A percentile compares a stretch with the other conserved stretches of the same genome.
Conservation (phyloP, 2,888 invertebrate species). For the Julus scandinavius region DNA sequence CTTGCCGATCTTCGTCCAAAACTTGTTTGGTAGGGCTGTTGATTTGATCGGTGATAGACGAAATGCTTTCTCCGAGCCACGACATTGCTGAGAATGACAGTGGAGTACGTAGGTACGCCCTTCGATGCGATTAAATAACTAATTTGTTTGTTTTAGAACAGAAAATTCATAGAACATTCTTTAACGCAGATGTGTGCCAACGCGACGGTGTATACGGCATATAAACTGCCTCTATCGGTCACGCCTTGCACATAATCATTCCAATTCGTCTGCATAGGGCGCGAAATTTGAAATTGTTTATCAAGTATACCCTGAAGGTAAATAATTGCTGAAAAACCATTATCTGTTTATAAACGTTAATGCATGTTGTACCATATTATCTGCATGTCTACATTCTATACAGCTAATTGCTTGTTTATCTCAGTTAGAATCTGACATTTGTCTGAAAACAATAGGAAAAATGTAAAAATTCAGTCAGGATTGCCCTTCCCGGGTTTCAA, state of each 20-base stretch:
- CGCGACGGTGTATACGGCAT: neutral
- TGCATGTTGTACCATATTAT: no score
- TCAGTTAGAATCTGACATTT: no score
- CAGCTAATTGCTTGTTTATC: no score
- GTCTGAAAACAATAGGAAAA: no score
- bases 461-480: no score
- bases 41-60: conserved; percentile 84
- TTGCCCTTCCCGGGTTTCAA: no score
- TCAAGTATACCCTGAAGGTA: neutral
- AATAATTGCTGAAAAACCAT: no score
- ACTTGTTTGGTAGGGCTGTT: conserved; percentile 87
- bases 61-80: conserved; percentile 69
- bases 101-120: neutral
- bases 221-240: neutral
- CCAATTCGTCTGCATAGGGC: neutral
- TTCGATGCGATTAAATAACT: neutral
- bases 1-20: conserved; percentile 78
- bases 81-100: neutral
- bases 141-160: neutral
- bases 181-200: neutral
- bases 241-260: neutral
- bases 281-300: neutral
- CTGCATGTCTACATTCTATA: no score
- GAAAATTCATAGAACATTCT: neutral
- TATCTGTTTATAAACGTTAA: no score